Evolutionary conservation across 2,888 invertebrate genomes (phyloP).

Genomic region (Lasiommata megera): DNA sequence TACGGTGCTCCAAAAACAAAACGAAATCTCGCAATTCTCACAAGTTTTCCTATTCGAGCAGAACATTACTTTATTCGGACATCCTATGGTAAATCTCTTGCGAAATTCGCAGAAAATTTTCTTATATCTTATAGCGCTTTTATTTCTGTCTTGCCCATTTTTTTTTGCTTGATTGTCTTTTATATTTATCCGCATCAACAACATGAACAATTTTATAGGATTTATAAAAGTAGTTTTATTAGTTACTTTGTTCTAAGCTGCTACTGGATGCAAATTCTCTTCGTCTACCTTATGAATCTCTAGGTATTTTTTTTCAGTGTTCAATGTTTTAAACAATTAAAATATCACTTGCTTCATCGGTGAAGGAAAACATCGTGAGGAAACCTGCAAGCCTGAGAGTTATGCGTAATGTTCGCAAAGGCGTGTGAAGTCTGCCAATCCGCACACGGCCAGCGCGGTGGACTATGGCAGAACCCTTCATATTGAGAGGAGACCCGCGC

Average conservation of each 20-base stretch:
- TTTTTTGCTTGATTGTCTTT: background rate
- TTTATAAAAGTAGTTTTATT: background rate
- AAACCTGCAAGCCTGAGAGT: no score
- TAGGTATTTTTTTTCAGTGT: no score
- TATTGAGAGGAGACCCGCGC: no score
- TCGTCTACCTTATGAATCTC: no score
- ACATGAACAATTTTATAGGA: background rate
- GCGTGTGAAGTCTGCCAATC: no score
- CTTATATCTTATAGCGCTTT: slow-evolving; percentile 1
- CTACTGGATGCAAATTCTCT: no score
- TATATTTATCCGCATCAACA: background rate
- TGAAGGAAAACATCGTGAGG: no score
- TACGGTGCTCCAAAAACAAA: background rate
- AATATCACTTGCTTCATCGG: no score
- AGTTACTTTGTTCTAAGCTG: background rate
- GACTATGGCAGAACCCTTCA: no score
- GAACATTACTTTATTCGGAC: background rate
- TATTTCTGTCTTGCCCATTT: background rate
- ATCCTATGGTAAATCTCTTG: background rate
- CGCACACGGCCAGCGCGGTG: no score
- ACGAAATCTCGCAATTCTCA: background rate
- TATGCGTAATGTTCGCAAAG: no score
- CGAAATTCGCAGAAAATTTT: slow-evolving; percentile 6
- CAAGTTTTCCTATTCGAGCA: background rate
- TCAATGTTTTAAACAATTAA: no score